Evolutionary conservation across 1,140 invertebrate species (phyloP).

Genomic region (Nilaparvata lugens): DNA sequence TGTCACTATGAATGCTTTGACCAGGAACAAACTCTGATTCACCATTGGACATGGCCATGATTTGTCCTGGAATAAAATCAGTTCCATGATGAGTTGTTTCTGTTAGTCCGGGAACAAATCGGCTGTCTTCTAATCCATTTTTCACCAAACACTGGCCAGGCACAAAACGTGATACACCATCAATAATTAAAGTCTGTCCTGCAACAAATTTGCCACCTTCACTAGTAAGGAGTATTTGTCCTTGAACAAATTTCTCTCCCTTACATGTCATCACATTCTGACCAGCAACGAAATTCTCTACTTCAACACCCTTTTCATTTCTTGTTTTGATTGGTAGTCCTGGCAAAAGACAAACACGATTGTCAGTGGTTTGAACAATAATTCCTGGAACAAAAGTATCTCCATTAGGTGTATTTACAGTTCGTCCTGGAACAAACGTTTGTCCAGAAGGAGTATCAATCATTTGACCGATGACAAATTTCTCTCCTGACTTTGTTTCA

Average conservation of each 20-base stretch:
- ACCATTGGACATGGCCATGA: slow-evolving; percentile 48
- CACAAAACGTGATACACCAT: slow-evolving; percentile 52
- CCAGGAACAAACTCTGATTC: slow-evolving; percentile 48
- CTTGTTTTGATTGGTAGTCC: slow-evolving; percentile 57
- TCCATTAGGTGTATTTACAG: slow-evolving; percentile 54
- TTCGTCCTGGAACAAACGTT: slow-evolving; percentile 54
- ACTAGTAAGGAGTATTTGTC: slow-evolving; percentile 35
- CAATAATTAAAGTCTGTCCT: slow-evolving; percentile 58
- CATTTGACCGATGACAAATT: slow-evolving; percentile 40
- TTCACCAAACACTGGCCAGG: slow-evolving; percentile 52
- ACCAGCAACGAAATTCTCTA: slow-evolving; percentile 45
- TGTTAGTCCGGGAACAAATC: slow-evolving; percentile 42
- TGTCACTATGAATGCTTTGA: slow-evolving; percentile 42
- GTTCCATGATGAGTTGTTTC: slow-evolving; percentile 32
- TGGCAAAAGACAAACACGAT: slow-evolving; percentile 48
- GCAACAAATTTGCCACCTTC: slow-evolving; percentile 50
- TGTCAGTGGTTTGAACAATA: slow-evolving; percentile 55
- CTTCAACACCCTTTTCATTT: slow-evolving; percentile 47
- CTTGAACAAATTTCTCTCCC: slow-evolving; percentile 56
- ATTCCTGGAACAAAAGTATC: slow-evolving; percentile 62
- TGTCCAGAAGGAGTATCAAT: slow-evolving; percentile 33
- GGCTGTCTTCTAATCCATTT: slow-evolving; percentile 28
- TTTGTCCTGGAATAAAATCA: slow-evolving; percentile 51
- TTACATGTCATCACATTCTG: slow-evolving; percentile 53
- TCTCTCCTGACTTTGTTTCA: slow-evolving; percentile 49